phyloP scores from a whole-genome alignment of 1,140 invertebrate species.

The Diploscapter pachys region DNA sequence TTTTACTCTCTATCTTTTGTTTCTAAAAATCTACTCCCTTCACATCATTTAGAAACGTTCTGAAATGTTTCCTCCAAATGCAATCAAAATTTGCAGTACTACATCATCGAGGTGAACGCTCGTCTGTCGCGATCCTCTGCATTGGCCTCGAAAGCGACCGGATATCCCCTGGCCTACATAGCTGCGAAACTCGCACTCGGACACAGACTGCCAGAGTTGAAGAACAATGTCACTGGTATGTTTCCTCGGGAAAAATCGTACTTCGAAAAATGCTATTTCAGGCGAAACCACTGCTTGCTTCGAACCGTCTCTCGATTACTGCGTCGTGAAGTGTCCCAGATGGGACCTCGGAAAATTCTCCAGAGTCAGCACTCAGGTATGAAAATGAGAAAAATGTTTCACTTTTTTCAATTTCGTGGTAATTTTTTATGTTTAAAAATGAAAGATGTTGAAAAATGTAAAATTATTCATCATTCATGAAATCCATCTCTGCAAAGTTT shows the following conservation, averaged over 20 bases:
- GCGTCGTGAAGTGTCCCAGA: slow-evolving; percentile 90
- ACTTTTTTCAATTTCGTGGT: not conserved
- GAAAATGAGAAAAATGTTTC: not conserved
- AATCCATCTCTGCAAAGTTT: no score
- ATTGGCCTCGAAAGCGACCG: slow-evolving; percentile 78
- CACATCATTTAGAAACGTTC: no score
- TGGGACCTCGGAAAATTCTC: slow-evolving; percentile 98
- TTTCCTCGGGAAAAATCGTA: not conserved
- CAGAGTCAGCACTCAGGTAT: slow-evolving; percentile 82
- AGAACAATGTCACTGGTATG: slow-evolving; percentile 80
- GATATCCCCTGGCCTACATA: slow-evolving; percentile 81
- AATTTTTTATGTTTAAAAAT: no score
- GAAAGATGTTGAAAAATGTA: no score
- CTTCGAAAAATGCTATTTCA: not conserved
- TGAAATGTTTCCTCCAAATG: not conserved
- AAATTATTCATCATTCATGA: no score
- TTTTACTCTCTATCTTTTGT: no score
- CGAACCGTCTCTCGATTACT: slow-evolving; percentile 97
- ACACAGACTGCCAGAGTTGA: slow-evolving; percentile 79
- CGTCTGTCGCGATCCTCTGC: slow-evolving; percentile 93
- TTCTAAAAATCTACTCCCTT: no score
- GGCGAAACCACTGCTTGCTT: slow-evolving; percentile 93
- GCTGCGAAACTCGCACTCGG: slow-evolving; percentile 92
- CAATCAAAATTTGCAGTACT: slow-evolving; percentile 60
- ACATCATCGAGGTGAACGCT: slow-evolving; percentile 78